Evolutionary conservation across 2,797 vertebrate species (phyloP).

Genomic region (Erethizon dorsatum): DNA sequence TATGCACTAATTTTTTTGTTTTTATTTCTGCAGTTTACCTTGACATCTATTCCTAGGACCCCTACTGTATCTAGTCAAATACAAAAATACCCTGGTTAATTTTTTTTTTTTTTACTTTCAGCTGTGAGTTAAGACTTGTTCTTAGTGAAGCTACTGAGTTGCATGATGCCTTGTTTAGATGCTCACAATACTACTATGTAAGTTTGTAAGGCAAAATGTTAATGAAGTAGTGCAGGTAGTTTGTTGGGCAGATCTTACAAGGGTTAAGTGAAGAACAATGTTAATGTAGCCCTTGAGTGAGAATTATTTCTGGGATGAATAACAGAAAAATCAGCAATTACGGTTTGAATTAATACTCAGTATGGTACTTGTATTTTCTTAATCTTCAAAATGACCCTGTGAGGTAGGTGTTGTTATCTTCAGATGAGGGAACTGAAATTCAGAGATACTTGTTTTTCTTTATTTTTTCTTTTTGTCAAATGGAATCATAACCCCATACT

Average conservation of each 20-base stretch:
- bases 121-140: slow-evolving; percentile 14
- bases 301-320: not conserved
- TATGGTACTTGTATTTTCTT: not conserved
- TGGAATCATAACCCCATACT: slow-evolving; percentile 24
- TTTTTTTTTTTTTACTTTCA: not conserved
- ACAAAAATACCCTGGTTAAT: not conserved
- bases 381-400: not conserved
- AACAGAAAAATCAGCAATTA: not conserved
- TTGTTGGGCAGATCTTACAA: not conserved
- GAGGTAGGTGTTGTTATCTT: not conserved
- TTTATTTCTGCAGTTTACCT: not conserved
- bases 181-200: not conserved
- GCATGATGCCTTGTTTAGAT: not conserved
- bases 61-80: not conserved
- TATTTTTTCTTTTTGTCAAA: not conserved
- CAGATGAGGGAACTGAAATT: not conserved
- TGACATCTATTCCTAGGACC: not conserved
- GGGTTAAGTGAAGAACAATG: not conserved
- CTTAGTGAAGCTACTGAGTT: not conserved
- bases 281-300: not conserved
- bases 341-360: not conserved
- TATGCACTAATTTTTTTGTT: not conserved
- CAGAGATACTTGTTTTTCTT: not conserved
- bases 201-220: not conserved
- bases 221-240: not conserved